Evolutionary conservation across 2,113 vertebrate species (phyloP).

Genomic region (Murina feae): DNA sequence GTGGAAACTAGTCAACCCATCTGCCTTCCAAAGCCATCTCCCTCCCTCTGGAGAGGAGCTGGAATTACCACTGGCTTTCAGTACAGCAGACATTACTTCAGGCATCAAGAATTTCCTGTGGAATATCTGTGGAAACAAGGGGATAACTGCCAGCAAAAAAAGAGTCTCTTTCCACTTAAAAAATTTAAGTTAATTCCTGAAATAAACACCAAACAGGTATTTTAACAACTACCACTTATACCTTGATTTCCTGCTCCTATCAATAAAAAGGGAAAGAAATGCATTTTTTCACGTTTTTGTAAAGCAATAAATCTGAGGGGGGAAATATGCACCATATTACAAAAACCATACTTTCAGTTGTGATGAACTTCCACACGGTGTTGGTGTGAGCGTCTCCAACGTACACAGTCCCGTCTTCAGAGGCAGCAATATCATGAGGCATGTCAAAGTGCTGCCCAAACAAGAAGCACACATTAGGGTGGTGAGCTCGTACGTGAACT

Average conservation of each 20-base stretch:
- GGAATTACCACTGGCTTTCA: constrained; percentile 41
- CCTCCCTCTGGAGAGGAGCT: not conserved
- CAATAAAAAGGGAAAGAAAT: not conserved
- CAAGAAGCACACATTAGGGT: not conserved
- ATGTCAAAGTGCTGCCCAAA: constrained; percentile 89
- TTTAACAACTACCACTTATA: not conserved
- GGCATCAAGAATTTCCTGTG: constrained; percentile 47
- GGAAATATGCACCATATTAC: not conserved
- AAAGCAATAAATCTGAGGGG: not conserved
- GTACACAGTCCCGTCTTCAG: constrained; percentile 86
- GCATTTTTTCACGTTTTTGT: not conserved
- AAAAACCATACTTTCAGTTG: constrained; percentile 88
- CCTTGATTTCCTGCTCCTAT: not conserved
- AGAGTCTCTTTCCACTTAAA: not conserved
- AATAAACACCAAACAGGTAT: not conserved
- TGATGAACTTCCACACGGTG: constrained; percentile 88
- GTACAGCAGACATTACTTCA: constrained; percentile 54
- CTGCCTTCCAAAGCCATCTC: constrained; percentile 21
- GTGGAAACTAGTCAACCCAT: constrained; percentile 1
- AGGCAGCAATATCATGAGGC: constrained; percentile 91
- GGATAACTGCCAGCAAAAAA: not conserved
- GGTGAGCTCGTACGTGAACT: not conserved
- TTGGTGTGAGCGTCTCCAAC: constrained; percentile 86
- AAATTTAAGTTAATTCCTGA: constrained; percentile 17
- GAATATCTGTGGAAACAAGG: constrained; percentile 55